A percentile compares a stretch with the other conserved stretches of the same genome.
phyloP scores from a whole-genome alignment of 2,888 invertebrate genomes.

The Diadromus collaris region DNA sequence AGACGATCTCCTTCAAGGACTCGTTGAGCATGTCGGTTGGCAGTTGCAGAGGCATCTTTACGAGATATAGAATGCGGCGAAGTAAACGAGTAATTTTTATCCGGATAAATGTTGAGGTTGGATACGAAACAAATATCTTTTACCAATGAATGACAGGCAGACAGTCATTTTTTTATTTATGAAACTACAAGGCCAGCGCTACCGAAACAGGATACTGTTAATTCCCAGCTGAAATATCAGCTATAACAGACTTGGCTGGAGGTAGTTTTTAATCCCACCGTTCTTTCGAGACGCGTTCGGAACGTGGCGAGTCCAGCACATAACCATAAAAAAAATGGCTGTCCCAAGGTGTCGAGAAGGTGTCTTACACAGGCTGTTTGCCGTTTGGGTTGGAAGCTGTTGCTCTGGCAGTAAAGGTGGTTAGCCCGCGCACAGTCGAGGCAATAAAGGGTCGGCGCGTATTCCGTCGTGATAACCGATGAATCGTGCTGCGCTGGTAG shows the following conservation, averaged over 20 bases:
- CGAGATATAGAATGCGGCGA: not conserved
- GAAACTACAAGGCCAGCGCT: conserved; percentile 7
- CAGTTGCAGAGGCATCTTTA: conserved; percentile 73
- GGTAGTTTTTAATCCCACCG: conserved; percentile 47
- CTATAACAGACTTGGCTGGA: not conserved
- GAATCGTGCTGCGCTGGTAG: conserved; percentile 58
- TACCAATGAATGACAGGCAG: conserved; percentile 34
- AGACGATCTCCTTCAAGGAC: conserved; percentile 71
- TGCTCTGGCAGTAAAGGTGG: conserved; percentile 58
- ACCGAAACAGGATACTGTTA: conserved; percentile 6
- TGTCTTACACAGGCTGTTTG: conserved; percentile 42
- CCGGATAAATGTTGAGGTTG: not conserved
- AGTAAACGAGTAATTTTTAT: conserved; percentile 24
- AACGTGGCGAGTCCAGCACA: conserved; percentile 25
- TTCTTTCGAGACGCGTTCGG: conserved; percentile 36
- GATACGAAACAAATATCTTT: not conserved
- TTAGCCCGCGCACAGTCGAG: conserved; percentile 42
- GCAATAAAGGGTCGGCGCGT: conserved; percentile 61
- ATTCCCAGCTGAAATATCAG: conserved; percentile 28
- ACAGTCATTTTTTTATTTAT: conserved; percentile 47
- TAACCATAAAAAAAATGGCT: conserved; percentile 52
- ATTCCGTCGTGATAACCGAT: conserved; percentile 69
- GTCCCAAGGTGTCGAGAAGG: conserved; percentile 52
- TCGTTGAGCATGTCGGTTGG: conserved; percentile 71
- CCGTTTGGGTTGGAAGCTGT: conserved; percentile 23